These are phyloP conservation scores for Harpagus bidentatus DNA, from an alignment of 2,113 vertebrate genomes.

Conservation along the genomic window DNA sequence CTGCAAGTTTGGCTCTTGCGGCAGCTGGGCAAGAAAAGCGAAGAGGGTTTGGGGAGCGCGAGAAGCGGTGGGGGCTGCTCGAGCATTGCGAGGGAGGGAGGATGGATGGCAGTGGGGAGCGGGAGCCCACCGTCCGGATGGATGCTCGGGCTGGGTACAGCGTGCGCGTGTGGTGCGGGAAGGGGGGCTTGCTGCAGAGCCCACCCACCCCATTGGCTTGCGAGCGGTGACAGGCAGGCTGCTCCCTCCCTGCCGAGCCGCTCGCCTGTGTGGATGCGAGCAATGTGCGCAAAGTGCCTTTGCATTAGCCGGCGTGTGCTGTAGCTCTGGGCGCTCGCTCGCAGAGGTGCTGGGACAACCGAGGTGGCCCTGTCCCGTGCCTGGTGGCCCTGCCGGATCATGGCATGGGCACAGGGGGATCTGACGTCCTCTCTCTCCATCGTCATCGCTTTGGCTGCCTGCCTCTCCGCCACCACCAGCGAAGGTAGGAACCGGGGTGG, in stretches of 20 bases:
- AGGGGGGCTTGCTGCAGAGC: slow-evolving; percentile 32
- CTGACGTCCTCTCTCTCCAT: slow-evolving; percentile 59
- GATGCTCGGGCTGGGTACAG: neutral
- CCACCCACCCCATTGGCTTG: slow-evolving; percentile 62
- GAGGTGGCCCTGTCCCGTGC: neutral
- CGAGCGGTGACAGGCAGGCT: slow-evolving; percentile 41
- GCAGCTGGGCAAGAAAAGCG: accelerated
- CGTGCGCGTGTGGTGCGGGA: neutral
- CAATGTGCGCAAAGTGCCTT: slow-evolving; percentile 62
- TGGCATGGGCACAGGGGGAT: slow-evolving; percentile 60
- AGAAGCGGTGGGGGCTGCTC: accelerated
- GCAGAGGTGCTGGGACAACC: neutral
- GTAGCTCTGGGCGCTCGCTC: slow-evolving; percentile 5
- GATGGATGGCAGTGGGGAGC: accelerated
- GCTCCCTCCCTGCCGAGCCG: slow-evolving; percentile 20
- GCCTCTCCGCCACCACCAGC: slow-evolving; percentile 53
- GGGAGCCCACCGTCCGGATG: neutral
- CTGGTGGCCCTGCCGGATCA: neutral
- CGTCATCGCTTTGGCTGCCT: slow-evolving; percentile 64
- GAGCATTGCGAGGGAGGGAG: neutral
- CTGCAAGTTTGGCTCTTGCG: neutral
- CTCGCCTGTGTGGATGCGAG: slow-evolving; percentile 18
- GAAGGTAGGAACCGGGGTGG: slow-evolving; percentile 53
- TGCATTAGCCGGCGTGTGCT: neutral
- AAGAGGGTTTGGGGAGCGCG: accelerated